Conservation (phyloP, 2,113 vertebrate genomes). For the Calyptomena viridis region DNA sequence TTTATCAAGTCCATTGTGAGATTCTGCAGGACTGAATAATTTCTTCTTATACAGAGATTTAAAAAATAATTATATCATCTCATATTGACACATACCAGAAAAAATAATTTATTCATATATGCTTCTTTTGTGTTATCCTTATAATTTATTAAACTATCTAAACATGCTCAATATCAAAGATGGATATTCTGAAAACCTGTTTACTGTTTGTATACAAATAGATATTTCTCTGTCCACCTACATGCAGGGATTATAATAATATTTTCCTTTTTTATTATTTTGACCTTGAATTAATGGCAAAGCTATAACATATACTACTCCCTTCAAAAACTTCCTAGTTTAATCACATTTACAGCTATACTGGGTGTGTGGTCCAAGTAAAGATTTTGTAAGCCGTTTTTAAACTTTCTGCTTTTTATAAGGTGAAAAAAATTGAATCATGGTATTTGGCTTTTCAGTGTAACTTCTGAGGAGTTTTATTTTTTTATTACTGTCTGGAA, state of each 20-base stretch:
- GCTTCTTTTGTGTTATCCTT: not conserved
- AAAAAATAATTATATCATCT: not conserved
- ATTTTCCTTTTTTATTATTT: not conserved
- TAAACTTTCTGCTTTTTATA: not conserved
- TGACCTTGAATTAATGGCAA: not conserved
- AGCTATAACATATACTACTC: not conserved
- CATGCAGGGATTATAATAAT: not conserved
- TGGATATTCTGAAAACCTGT: not conserved
- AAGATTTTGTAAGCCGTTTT: not conserved
- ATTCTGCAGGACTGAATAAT: not conserved
- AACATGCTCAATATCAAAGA: not conserved
- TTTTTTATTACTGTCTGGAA: not conserved
- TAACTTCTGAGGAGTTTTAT: not conserved
- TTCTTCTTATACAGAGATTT: not conserved
- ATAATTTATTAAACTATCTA: not conserved
- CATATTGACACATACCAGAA: not conserved
- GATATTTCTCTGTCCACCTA: slow-evolving; percentile 17
- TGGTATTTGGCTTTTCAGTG: not conserved
- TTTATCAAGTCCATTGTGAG: not conserved
- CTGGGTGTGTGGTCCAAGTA: not conserved
- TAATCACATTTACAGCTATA: not conserved
- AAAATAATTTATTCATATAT: not conserved
- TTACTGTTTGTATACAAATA: not conserved
- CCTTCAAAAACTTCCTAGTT: not conserved
- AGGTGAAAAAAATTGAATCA: not conserved